Evolutionary conservation across 2,888 invertebrate species (phyloP), one percentile per base, ranked within the genome.

Genomic region (Drosophila glabriapex): DNA sequence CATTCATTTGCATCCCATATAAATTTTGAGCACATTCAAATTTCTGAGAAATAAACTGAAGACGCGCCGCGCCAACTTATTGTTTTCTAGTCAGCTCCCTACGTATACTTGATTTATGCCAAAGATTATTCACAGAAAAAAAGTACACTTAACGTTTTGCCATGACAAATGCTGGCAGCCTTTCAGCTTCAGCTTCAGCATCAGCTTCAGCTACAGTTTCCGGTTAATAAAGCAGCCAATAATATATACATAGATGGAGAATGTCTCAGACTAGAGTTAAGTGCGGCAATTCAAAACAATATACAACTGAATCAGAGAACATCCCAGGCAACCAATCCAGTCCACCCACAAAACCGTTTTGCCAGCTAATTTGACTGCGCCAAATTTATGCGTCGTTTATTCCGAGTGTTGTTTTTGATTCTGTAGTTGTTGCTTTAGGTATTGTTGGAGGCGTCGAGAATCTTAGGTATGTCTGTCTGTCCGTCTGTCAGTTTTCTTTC

Each of bases 291-390:
- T 28, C 35, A n/a, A 16, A 67, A 68, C 28, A 43, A 37, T 29
- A 43, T 41, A 31, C 31, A 68, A 49, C 49, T 68, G 68, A 68
- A 76, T 69, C 67, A 63, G 60, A 56, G 60, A 64, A 63, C 35
- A 35, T 50, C 56, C 41, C 43, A 6, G 22, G 43, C 58, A 19
- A 64, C 67, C 35, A 35, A 35, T 35, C 35, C 14, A 65, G n/a
- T 31, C 50, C 37, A 35, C 33, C 62, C 76, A 60, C 77, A 68
- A 54, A 66, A 56, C 52, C 37, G 37, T 70, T 76, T 72, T 79
- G 66, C 80, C 71, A 78, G 89, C 86, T 86, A 83, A 85, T 85
- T 89, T 85, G 87, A 83, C 82, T 89, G 82, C 68, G 68, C 68
- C 54, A 71, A 85, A 89, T 86, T 85, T 85, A 85, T 85, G 84